Percentiles rank a stretch among this genome's conserved stretches.
Evolutionary conservation across 2,888 invertebrate genomes (phyloP).

Genomic region (Drosophila suboccidentalis): DNA sequence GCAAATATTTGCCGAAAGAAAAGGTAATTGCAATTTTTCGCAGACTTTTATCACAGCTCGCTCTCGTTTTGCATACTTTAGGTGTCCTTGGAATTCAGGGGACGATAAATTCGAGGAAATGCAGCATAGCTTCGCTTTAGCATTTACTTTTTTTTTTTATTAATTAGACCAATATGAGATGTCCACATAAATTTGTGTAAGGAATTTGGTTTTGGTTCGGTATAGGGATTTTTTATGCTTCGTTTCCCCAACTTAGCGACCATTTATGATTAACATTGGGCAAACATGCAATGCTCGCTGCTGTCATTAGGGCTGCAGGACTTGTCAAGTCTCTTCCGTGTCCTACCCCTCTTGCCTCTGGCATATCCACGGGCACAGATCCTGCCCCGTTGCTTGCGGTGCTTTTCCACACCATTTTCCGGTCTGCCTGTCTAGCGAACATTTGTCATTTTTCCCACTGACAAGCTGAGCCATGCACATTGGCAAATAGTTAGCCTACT

Average conservation of each 20-base stretch:
- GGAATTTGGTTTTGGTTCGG: conserved; percentile 32
- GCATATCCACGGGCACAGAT: background rate
- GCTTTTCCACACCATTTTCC: conserved; percentile 51
- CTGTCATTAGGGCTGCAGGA: conserved; percentile 66
- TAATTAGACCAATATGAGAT: conserved; percentile 63
- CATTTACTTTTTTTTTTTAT: conserved; percentile 41
- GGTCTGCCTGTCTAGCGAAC: conserved; percentile 72
- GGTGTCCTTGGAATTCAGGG: conserved; percentile 23
- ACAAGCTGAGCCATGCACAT: conserved; percentile 72
- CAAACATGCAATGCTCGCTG: conserved; percentile 73
- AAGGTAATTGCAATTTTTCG: conserved; percentile 58
- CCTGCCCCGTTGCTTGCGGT: conserved; percentile 4
- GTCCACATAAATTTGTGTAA: conserved; percentile 64
- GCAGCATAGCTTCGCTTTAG: conserved; percentile 26
- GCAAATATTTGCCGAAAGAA: conserved; percentile 22
- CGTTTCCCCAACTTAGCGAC: conserved; percentile 22
- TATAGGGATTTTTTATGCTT: conserved; percentile 27
- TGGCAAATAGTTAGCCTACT: conserved; percentile 71
- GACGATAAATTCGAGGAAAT: conserved; percentile 2
- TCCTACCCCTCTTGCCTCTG: background rate
- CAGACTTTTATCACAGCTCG: conserved; percentile 51
- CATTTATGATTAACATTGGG: conserved; percentile 76
- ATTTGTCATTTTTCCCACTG: conserved; percentile 74
- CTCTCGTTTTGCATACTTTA: conserved; percentile 29
- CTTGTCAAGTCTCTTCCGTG: conserved; percentile 19